Evolutionary conservation across 2,888 invertebrate species (phyloP), one percentile per base, ranked within the genome.

Genomic region (Chrysodeixis includens): DNA sequence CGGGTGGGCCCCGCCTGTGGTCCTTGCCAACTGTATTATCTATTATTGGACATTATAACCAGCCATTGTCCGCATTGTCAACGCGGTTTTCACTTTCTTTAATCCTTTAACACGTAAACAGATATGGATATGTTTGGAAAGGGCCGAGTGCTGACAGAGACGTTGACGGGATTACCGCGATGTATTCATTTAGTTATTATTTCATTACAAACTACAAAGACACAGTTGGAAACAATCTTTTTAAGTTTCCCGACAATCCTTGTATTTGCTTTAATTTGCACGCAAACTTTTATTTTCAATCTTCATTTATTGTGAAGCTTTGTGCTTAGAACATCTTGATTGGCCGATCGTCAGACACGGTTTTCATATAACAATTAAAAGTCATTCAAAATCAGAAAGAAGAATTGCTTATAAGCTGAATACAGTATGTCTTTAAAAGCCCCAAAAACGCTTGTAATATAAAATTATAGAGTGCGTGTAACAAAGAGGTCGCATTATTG

Each of bases 41-140:
- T 86, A 88, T 90, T 89, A 88, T 92, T 88, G 81, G 83, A 75
- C 79, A 71, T 74, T 72, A 74, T 90, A 89, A 90, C 90, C 86
- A 89, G 79, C 83, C 74, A 88, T 86, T 88, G 93, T 92, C 87
- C 87, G 73, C 75, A 82, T 90, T 92, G 91, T 93, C 90, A 89
- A 82, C 86, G 79, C 83, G 88, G 89, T 92, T 94, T 94, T 94
- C 94, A 93, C 94, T 94, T 93, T 94, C 90, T 84, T 76, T 90
- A 90, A 92, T 92, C 90, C 89, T 88, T 90, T 90, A 81, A 82
- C 84, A 86, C 83, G 87, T 92, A 90, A 92, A 92, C 90, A 91
- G 92, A 90, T 85, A 93, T 87, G 74, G 92, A 92, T 91, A 92
- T 83, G 83, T 79, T 75, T 82, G 64, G 64, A 65, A 79, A 53